A percentile compares a stretch with the other conserved stretches of the same genome.
phyloP scores from a whole-genome alignment of 1,140 invertebrate species.

The Drosophila quadrilineata region DNA sequence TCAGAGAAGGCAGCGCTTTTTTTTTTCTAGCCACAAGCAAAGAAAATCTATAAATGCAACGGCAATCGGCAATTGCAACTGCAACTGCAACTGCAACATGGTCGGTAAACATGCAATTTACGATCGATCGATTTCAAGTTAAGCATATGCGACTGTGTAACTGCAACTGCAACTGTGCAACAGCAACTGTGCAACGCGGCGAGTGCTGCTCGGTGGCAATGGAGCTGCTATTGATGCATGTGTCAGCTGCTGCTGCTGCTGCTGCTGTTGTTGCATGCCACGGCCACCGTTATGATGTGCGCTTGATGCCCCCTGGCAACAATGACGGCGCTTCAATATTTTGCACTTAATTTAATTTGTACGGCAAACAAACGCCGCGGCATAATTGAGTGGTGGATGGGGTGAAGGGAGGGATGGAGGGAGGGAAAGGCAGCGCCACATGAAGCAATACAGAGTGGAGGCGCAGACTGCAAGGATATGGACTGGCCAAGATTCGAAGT shows the following conservation, averaged over 20 bases:
- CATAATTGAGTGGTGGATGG: slow-evolving; percentile 4
- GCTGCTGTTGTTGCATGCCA: no score
- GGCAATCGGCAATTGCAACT: no score
- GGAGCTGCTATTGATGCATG: slow-evolving; percentile 28
- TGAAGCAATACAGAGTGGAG: slow-evolving; percentile 47
- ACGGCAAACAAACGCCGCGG: slow-evolving; percentile 53
- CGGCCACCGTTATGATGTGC: slow-evolving; percentile 60
- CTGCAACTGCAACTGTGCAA: slow-evolving; percentile 5
- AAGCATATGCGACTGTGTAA: slow-evolving; percentile 49
- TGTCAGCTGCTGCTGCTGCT: slow-evolving; percentile 34
- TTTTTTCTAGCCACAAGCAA: slow-evolving; percentile 5
- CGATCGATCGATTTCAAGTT: slow-evolving; percentile 67
- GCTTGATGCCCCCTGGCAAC: slow-evolving; percentile 52
- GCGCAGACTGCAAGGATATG: no score
- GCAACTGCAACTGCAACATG: no score
- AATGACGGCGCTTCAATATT: slow-evolving; percentile 42
- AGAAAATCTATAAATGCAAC: slow-evolving; percentile 58
- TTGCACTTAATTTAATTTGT: slow-evolving; percentile 77
- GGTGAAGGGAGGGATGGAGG: background rate
- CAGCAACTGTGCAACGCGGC: slow-evolving; percentile 5
- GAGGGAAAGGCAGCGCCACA: slow-evolving; percentile 49
- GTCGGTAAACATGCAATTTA: slow-evolving; percentile 65
- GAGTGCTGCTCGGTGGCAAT: background rate
- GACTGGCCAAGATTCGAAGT: no score
- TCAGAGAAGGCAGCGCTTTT: background rate